These are phyloP conservation scores for Malachius bipustulatus DNA, from an alignment of 2,888 invertebrate species.

Conservation along the genomic window DNA sequence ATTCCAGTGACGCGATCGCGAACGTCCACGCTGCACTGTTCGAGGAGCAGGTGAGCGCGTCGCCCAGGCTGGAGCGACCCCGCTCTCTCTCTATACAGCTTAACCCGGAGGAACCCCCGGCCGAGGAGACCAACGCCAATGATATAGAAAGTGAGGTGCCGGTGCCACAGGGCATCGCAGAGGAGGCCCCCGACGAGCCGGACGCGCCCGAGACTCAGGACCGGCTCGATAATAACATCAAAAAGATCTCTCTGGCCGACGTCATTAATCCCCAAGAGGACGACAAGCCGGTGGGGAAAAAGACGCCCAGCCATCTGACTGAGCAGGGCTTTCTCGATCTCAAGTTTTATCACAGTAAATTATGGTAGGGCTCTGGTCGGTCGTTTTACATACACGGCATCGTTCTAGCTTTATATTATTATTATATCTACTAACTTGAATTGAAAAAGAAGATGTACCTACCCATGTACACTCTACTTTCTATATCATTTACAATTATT, in stretches of 20 bases:
- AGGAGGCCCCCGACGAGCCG: constrained; percentile 15
- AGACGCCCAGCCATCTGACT: constrained; percentile 39
- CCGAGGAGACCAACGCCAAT: constrained; percentile 14
- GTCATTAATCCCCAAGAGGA: background rate
- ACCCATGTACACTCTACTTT: too few relatives aligned
- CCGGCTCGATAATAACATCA: constrained; percentile 12
- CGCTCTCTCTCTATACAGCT: constrained; percentile 41
- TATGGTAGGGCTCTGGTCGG: constrained; percentile 48
- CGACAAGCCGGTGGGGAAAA: constrained; percentile 23
- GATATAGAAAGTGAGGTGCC: constrained; percentile 20
- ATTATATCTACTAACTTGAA: too few relatives aligned
- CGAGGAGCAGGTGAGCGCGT: constrained; percentile 15
- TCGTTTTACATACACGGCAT: too few relatives aligned
- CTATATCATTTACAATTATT: too few relatives aligned
- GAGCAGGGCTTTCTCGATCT: constrained; percentile 61
- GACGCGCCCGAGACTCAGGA: constrained; percentile 15
- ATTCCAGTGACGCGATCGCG: too few relatives aligned
- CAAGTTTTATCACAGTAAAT: constrained; percentile 65
- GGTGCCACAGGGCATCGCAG: constrained; percentile 10
- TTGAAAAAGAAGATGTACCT: too few relatives aligned
- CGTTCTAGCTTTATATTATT: constrained; percentile 2
- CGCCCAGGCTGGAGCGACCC: constrained; percentile 36
- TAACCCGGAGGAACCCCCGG: constrained; percentile 34
- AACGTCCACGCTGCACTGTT: too few relatives aligned
- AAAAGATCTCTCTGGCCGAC: constrained; percentile 14